Percentiles rank a stretch among this genome's conserved stretches.
phyloP scores from a whole-genome alignment of 2,888 invertebrate genomes.

The Plagiodera versicolora region DNA sequence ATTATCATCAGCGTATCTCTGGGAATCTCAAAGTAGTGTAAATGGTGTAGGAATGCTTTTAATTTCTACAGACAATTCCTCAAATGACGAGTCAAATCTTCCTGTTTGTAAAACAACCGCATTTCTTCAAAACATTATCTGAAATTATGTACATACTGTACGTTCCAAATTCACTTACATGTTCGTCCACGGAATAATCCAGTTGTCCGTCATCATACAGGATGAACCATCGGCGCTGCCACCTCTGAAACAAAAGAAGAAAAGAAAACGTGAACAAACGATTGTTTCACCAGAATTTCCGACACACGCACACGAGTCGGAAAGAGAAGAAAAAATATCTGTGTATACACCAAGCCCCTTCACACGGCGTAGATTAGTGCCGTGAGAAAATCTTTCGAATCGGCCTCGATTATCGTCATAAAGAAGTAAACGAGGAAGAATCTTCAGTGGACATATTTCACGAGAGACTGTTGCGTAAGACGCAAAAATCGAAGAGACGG shows the following conservation, averaged over 20 bases:
- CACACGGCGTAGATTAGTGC: background rate
- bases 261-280: background rate
- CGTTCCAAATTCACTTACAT: conserved; percentile 70
- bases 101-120: too few species aligned
- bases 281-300: too few species aligned
- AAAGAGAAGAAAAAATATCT: background rate
- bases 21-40: too few species aligned
- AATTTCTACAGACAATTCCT: too few species aligned
- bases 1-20: too few species aligned
- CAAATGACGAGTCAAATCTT: too few species aligned
- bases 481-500: background rate
- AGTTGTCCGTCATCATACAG: conserved; percentile 97
- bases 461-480: conserved; percentile 6
- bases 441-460: conserved; percentile 7
- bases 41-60: too few species aligned
- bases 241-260: conserved; percentile 77
- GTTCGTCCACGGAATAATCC: conserved; percentile 96
- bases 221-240: conserved; percentile 98
- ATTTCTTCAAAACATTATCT: too few species aligned
- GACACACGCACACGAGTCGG: background rate
- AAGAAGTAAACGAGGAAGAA: conserved; percentile 15
- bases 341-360: background rate
- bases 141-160: background rate
- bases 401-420: conserved; percentile 9
- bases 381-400: conserved; percentile 10